Base-by-base conservation (phyloP, 1,140 invertebrate genomes). In the Formica selysi region DNA sequence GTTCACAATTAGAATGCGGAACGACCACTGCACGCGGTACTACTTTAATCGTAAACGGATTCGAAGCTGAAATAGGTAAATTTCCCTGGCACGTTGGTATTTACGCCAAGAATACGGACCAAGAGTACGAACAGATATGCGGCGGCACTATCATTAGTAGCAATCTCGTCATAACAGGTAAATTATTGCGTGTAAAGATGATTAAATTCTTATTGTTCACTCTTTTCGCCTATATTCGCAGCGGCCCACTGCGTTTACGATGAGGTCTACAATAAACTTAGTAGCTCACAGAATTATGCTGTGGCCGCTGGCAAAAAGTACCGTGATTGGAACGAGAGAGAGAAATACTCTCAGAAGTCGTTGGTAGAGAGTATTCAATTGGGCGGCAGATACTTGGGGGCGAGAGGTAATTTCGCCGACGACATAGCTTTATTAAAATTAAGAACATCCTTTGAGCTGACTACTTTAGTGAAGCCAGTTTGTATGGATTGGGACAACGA, bases 11-110 rank as follows among this genome's bases (percentile, higher is more conserved):
- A 96, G 95, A 95, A 80, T 95, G 95, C 74, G 95, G 94, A 16
- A 92, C 84, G 32, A 80, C 92, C 8, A 93, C 93, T 11, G 91
- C 95, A 7, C 87, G 91, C 13, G 95, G 94, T 4, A 85, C 90
- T 36, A 89, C 92, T 5, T 90, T 95, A 8, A 85, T 94, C 3
- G 90, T 94, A 2, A 92, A 93, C 16, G 95, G 95, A 0, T 59
- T 85, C 22, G 79, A 86, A 0, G 95, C 94, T 0, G 92, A 95
- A 70, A 76, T 92, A 0, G 95, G 94, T 0, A 91, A 95, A 78
- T 94, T 96, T 62, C 96, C 96, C 0, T 96, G 96, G 96, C 95
- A 96, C 61, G 94, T 95, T 11, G 96, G 95, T 0, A 93, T 96
- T 62, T 96, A 96, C 91, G 83, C 54, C n/a, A 95, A 93, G 71